These are phyloP conservation scores for Lottia gigantea DNA, from an alignment of 2,888 invertebrate species.

Conservation along the genomic window DNA sequence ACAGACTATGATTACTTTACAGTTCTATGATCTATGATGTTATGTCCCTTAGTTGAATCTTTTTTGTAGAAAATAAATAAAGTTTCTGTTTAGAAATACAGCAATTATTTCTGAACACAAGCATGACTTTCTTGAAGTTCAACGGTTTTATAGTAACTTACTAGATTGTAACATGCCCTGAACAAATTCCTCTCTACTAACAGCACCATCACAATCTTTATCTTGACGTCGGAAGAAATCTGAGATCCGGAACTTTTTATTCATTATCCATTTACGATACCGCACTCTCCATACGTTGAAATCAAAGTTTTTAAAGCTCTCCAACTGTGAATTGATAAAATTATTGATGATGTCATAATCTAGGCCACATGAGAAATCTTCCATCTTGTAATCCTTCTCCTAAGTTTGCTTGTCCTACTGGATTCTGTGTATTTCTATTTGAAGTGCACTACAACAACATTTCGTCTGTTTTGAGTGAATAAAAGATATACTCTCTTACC, in stretches of 20 bases:
- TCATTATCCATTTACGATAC: constrained; percentile 66
- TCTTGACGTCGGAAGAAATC: constrained; percentile 68
- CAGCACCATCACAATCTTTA: constrained; percentile 63
- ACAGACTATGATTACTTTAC: too few relatives aligned
- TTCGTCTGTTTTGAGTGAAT: too few relatives aligned
- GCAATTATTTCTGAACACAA: neutral
- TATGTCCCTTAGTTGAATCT: too few relatives aligned
- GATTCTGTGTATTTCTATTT: too few relatives aligned
- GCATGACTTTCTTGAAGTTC: neutral
- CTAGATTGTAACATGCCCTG: constrained; percentile 60
- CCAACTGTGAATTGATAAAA: constrained; percentile 60
- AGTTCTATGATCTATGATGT: too few relatives aligned
- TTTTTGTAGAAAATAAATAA: too few relatives aligned
- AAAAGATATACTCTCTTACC: constrained; percentile 45
- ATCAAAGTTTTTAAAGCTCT: constrained; percentile 68
- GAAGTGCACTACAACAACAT: too few relatives aligned
- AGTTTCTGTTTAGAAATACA: too few relatives aligned
- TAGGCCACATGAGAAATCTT: too few relatives aligned
- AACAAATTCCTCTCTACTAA: constrained; percentile 66
- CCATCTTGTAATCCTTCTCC: too few relatives aligned
- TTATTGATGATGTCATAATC: too few relatives aligned
- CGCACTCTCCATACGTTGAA: constrained; percentile 66
- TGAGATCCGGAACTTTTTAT: constrained; percentile 66
- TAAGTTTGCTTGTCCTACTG: too few relatives aligned
- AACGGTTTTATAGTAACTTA: neutral